phyloP scores from a whole-genome alignment of 2,888 invertebrate species.

The Napeogenes sylphis region DNA sequence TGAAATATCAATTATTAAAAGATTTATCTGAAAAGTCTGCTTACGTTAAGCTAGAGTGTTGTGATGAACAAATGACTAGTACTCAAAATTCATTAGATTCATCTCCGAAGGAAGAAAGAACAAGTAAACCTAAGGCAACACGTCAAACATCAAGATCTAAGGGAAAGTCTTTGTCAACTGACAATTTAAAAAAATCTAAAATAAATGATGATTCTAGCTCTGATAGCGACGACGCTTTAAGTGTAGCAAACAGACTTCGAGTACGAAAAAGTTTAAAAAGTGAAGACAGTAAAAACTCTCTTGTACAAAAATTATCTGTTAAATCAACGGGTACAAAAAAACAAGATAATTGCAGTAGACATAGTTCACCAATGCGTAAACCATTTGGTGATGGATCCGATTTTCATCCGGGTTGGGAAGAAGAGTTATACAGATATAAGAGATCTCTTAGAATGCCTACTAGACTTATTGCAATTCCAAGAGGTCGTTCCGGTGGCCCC shows the following conservation, averaged over 20 bases:
- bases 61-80: constrained; percentile 67
- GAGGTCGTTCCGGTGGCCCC: constrained; percentile 79
- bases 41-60: constrained; percentile 71
- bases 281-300: constrained; percentile 53
- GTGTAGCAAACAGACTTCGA: constrained; percentile 65
- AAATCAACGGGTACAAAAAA: constrained; percentile 60
- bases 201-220: constrained; percentile 55
- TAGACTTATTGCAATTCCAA: constrained; percentile 86
- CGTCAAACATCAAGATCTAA: constrained; percentile 52
- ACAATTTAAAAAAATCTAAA: constrained; percentile 58
- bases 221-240: constrained; percentile 62
- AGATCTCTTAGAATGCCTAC: constrained; percentile 89
- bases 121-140: constrained; percentile 47
- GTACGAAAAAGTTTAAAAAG: constrained; percentile 71
- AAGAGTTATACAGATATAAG: constrained; percentile 89
- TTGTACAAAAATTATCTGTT: constrained; percentile 48
- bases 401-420: constrained; percentile 89
- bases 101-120: constrained; percentile 53
- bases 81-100: constrained; percentile 60
- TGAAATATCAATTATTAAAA: constrained; percentile 64
- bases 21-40: constrained; percentile 71
- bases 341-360: constrained; percentile 53
- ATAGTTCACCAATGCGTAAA: constrained; percentile 66
- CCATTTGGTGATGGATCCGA: constrained; percentile 85
- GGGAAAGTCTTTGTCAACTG: constrained; percentile 50